Percentiles rank a stretch among this genome's conserved stretches.
phyloP scores from a whole-genome alignment of 2,888 invertebrate species.

The Clivina fossor region DNA sequence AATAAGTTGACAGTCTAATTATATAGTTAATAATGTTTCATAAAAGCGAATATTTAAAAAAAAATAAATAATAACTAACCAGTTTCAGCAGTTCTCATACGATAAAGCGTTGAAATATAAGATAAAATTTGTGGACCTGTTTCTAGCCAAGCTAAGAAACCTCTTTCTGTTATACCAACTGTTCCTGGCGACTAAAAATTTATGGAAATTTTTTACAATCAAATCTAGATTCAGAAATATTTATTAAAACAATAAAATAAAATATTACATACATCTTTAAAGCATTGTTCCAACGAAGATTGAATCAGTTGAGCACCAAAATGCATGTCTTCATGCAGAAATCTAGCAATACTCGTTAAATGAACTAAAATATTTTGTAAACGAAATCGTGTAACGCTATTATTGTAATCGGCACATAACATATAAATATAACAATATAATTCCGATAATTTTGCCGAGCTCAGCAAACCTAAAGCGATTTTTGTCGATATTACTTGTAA shows the following conservation, averaged over 20 bases:
- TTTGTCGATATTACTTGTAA: constrained; percentile 70
- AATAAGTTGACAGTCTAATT: no score
- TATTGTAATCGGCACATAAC: constrained; percentile 74
- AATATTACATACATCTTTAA: constrained; percentile 61
- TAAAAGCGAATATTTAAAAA: constrained; percentile 26
- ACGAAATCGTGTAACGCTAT: constrained; percentile 67
- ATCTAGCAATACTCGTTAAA: constrained; percentile 62
- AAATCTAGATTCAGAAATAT: background rate
- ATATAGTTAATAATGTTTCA: no score
- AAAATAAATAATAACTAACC: constrained; percentile 48
- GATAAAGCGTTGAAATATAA: constrained; percentile 67
- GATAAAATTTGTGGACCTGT: constrained; percentile 62
- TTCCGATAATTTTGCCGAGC: constrained; percentile 65
- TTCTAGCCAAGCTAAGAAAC: constrained; percentile 71
- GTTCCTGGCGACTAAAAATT: constrained; percentile 65
- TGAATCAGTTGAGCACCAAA: constrained; percentile 66
- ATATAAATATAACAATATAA: constrained; percentile 68
- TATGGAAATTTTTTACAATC: background rate
- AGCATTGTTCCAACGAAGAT: constrained; percentile 71
- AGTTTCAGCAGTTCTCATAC: constrained; percentile 62
- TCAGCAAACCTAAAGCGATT: constrained; percentile 66
- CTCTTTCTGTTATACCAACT: constrained; percentile 66
- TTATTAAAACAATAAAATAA: background rate
- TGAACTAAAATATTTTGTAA: constrained; percentile 64
- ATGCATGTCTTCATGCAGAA: constrained; percentile 63